Base-by-base conservation (phyloP, 2,888 invertebrate species). In the Stictocephala bisonia region DNA sequence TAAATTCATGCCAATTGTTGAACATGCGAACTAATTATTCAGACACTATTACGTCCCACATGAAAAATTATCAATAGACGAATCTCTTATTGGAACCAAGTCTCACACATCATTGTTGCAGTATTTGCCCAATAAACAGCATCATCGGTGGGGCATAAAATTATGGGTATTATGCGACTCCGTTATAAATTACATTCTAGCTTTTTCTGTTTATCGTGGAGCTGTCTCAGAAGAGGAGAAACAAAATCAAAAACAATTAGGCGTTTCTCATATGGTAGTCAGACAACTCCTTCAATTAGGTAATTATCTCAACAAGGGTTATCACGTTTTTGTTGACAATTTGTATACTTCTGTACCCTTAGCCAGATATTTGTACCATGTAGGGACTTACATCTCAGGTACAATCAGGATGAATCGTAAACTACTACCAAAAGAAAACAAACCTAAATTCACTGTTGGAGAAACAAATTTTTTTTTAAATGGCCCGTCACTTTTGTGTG, bases 131-230 rank as follows among this genome's bases (percentile, higher is more conserved):
- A 27, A 56, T 2, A 56, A 56, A 18, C 56, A 56, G 3, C 67
- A 67, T 15, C 67, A 44, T n/a, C 15, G 67, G n/a, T 67, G 67
- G n/a, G n/a, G n/a, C n/a, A n/a, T n/a, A 11, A 48, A 48, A 26
- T 26, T 67, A 7, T 48, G 48, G n/a, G n/a, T n/a, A n/a, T 24
- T 60, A n/a, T 64, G 64, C 22, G 64, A n/a, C n/a, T n/a, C n/a
- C n/a, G n/a, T n/a, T n/a, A n/a, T n/a, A n/a, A n/a, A n/a, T n/a
- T n/a, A n/a, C n/a, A n/a, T n/a, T n/a, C n/a, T n/a, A n/a, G n/a
- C n/a, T n/a, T n/a, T n/a, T 44, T 48, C n/a, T 66, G 20, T 41
- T 6, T 66, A 44, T 2, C 22, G n/a, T 18, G 66, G 20, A n/a
- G n/a, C n/a, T n/a, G n/a, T n/a, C n/a, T n/a, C n/a, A n/a, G n/a